Base-by-base conservation (phyloP, 2,888 invertebrate genomes). In the Orthosia gothica region DNA sequence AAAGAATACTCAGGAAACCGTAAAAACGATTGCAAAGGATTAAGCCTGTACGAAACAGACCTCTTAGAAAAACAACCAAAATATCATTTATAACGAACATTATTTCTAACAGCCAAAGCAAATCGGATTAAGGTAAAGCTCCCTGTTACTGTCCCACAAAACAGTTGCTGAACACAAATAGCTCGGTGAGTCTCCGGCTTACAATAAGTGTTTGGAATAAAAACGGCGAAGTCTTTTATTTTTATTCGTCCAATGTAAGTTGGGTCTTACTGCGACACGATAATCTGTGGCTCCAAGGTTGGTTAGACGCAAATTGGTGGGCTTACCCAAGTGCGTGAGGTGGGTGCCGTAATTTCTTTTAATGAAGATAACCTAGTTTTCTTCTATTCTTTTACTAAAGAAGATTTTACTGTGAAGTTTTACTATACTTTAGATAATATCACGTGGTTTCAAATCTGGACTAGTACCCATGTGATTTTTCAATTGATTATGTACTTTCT, bases 131-230 rank as follows among this genome's bases (percentile, higher is more conserved):
- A 73, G 76, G 76, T 84, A 76, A 84, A 76, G 54, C 76, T 40
- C 65, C 47, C 58, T 68, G 84, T 84, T 70, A 84, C 76, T 76
- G 82, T 73, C 81, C 84, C 49, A 68, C 63, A 23, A 82, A 84
- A 82, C 84, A 82, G 71, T 82, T 72, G 71, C 81, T 67, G 72
- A 76, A 82, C 84, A 81, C 76, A 84, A 82, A 82, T 82, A 82
- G 82, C 76, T 84, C 63, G 65, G 81, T 69, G 76, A 82, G 69
- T 71, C 81, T 55, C 49, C 9, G 70, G 76, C 76, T 83, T 82
- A 78, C 63, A 85, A 79, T 83, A 85, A 83, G 83, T 82, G 85
- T 82, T 83, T 83, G 74, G 66, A 83, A 82, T 85, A 82, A 85
- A 83, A 83, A 82, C 71, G 64, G 66, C 18, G 16, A 59, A 71